Evolutionary conservation across 2,113 vertebrate species (phyloP), one percentile per base, ranked within the genome.

Genomic region (Formicarius rufipectus): DNA sequence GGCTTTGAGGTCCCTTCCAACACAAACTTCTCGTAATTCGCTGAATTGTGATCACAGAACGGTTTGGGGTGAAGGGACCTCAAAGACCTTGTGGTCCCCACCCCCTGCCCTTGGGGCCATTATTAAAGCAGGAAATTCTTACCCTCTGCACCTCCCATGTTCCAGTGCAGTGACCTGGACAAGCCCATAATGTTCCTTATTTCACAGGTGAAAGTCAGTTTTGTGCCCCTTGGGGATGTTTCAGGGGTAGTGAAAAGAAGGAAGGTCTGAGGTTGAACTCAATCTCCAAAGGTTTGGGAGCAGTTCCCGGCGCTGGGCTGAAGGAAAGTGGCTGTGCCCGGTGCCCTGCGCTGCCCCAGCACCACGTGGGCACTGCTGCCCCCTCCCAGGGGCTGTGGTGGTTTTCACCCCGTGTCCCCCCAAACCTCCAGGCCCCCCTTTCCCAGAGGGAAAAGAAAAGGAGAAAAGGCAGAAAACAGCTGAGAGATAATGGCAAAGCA

Each of bases 111-210:
- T 79, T 52, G 6, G 69, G 30, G 50, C 53, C 25, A 3, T 40
- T 53, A 23, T 0, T 44, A 27, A 18, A 81, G 55, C 50, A 31
- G 25, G 0, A 16, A 9, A 0, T 55, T 80, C 8, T 79, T 45
- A 28, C 20, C 37, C 35, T 62, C 40, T 52, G 0, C 12, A 3
- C 74, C 50, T 5, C 52, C 59, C 31, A 0, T 52, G 9, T 37
- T 55, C 44, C 78, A 23, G 20, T 3, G 14, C 39, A 21, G 2
- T 14, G 8, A 74, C 76, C 39, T 59, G 56, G 49, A 16, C 39
- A 47, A 63, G 27, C 50, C 50, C 3, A 0, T 24, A 1, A 21
- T 44, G 73, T 53, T 50, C 23, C 79, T 73, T 75, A 6, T 83
- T 76, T 77, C 40, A 19, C 42, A 44, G 59, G 13, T 35, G 30